phyloP scores from a whole-genome alignment of 53 echinoderm and acorn worm species.

The Arbacia lixula region DNA sequence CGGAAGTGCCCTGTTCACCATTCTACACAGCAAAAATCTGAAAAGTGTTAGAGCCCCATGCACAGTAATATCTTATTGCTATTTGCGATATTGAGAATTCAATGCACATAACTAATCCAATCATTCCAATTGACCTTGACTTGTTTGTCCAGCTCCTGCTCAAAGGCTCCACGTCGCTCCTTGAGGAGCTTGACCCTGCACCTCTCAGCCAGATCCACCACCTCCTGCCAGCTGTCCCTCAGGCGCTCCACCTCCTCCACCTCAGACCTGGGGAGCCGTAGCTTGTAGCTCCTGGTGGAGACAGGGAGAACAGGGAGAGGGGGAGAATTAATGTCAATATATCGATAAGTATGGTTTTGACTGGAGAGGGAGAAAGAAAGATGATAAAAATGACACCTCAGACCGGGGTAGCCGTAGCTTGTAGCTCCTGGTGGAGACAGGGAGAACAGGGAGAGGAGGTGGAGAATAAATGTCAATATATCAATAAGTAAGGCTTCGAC shows the following conservation, averaged over 20 bases:
- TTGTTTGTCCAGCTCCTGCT: slow-evolving; percentile 98
- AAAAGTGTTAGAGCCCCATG: too few relatives aligned
- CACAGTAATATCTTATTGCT: too few relatives aligned
- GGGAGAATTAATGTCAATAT: neutral
- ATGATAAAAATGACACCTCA: slow-evolving; percentile 62
- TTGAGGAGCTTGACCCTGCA: slow-evolving; percentile 85
- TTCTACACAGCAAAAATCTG: too few relatives aligned
- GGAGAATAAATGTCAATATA: neutral
- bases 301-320: too few relatives aligned
- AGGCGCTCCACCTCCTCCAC: slow-evolving; percentile 92
- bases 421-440: too few relatives aligned
- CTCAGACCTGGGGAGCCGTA: slow-evolving; percentile 89
- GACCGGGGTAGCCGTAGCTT: slow-evolving; percentile 84
- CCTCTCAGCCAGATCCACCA: slow-evolving; percentile 91
- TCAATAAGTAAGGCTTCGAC: neutral
- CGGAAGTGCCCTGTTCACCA: too few relatives aligned
- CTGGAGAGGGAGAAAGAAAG: neutral
- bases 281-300: slow-evolving; percentile 93
- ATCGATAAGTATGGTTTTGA: neutral
- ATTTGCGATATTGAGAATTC: too few relatives aligned
- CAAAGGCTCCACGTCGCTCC: slow-evolving; percentile 95
- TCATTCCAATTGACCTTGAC: slow-evolving; percentile 94
- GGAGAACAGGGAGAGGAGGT: too few relatives aligned
- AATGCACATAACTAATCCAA: too few relatives aligned
- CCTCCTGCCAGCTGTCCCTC: slow-evolving; percentile 94